Percentiles rank a stretch among this genome's conserved stretches.
Evolutionary conservation across 53 echinoderm and acorn worm species (phyloP).

Genomic region (Arbacia lixula): DNA sequence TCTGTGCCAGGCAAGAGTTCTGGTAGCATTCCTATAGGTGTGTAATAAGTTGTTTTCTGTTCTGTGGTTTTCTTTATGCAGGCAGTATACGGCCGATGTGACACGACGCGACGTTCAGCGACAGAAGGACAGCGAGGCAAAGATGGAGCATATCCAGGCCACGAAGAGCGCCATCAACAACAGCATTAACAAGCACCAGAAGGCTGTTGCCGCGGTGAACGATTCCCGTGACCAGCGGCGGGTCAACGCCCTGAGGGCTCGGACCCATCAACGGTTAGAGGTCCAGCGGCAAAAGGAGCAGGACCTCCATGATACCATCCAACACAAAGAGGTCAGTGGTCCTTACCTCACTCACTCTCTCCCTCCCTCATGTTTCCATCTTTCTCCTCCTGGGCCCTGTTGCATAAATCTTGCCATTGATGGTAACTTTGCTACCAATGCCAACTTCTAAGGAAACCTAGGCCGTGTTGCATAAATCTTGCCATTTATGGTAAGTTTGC

Average conservation of each 20-base stretch:
- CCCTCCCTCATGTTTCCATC: too few species aligned
- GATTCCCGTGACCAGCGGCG: constrained; percentile 60
- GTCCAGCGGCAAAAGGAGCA: constrained; percentile 77
- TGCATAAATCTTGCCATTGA: too few species aligned
- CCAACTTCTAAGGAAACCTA: too few species aligned
- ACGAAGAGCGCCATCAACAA: constrained; percentile 78
- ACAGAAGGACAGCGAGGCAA: constrained; percentile 74
- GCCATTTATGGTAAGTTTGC: too few species aligned
- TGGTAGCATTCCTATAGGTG: too few species aligned
- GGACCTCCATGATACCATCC: constrained; percentile 75
- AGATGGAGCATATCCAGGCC: constrained; percentile 57
- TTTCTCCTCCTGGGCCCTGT: too few species aligned
- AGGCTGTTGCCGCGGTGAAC: constrained; percentile 58
- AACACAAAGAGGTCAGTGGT: constrained; percentile 72
- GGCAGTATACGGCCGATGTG: constrained; percentile 83
- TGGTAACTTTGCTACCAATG: too few species aligned
- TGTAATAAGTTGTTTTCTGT: too few species aligned
- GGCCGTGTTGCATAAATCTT: too few species aligned
- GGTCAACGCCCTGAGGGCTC: constrained; percentile 61
- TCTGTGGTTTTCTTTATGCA: constrained; percentile 13
- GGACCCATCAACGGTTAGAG: constrained; percentile 70
- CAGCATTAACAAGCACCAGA: constrained; percentile 67
- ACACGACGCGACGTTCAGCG: constrained; percentile 79
- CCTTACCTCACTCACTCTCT: not conserved
- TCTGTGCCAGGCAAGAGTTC: too few species aligned